These are phyloP conservation scores for Sceloporus undulatus DNA, from an alignment of 2,113 vertebrate genomes.

Conservation along the genomic window DNA sequence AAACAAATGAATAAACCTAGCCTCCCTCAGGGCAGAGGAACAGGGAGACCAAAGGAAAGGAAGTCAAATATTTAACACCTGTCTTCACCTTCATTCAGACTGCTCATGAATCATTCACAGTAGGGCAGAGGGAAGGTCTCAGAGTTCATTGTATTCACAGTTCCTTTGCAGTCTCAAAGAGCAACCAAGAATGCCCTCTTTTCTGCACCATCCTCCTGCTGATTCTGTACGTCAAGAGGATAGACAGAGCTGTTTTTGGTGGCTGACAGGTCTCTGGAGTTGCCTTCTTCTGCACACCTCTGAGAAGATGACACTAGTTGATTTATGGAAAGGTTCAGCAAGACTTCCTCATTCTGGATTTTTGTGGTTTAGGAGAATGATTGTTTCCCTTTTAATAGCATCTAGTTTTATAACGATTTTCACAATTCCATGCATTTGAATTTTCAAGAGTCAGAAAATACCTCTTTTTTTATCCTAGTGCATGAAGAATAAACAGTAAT, in stretches of 20 bases:
- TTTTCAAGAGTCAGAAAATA: too few species aligned
- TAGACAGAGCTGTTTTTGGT: too few species aligned
- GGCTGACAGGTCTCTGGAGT: background rate
- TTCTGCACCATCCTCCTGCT: background rate
- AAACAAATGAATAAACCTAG: background rate
- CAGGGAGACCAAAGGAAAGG: slow-evolving; percentile 3
- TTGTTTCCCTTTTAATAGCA: background rate
- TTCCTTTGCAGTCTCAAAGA: background rate
- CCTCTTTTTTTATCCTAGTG: too few species aligned
- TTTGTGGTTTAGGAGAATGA: background rate
- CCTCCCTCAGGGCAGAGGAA: background rate
- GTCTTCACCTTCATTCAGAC: background rate
- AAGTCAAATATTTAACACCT: slow-evolving; percentile 17
- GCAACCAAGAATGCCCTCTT: background rate
- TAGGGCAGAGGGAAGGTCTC: background rate
- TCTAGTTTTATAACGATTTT: background rate
- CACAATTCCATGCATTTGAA: too few species aligned
- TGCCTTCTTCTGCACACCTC: background rate
- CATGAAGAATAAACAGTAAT: too few species aligned
- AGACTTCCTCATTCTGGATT: background rate
- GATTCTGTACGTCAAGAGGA: background rate
- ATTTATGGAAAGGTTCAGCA: background rate
- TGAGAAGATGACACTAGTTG: background rate
- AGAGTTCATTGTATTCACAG: background rate
- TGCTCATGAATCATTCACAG: slow-evolving; percentile 36